Evolutionary conservation across 2,888 invertebrate species (phyloP).

Genomic region (Odontocerum albicorne): DNA sequence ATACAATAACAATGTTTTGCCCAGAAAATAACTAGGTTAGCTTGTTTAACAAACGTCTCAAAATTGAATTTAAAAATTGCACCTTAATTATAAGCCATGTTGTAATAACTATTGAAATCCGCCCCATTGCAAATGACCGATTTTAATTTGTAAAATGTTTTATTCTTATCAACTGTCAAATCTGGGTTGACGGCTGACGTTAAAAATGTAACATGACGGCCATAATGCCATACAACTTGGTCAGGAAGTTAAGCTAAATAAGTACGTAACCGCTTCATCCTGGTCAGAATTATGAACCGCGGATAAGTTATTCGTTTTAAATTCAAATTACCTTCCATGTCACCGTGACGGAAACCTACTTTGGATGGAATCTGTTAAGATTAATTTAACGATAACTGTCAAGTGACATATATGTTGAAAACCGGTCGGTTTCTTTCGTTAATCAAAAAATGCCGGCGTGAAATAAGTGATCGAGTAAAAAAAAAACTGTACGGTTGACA

Average conservation of each 20-base stretch:
- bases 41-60: too few species aligned
- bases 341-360: too few species aligned
- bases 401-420: slow-evolving; percentile 16
- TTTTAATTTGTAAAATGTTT: slow-evolving; percentile 19
- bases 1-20: too few species aligned
- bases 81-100: too few species aligned
- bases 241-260: slow-evolving; percentile 18
- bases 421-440: slow-evolving; percentile 5
- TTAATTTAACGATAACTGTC: slow-evolving; percentile 16
- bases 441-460: neutral
- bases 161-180: slow-evolving; percentile 16
- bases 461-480: neutral
- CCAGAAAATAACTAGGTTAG: too few species aligned
- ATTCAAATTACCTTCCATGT: too few species aligned
- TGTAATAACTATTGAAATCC: too few species aligned
- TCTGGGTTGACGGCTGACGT: slow-evolving; percentile 22
- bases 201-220: slow-evolving; percentile 21
- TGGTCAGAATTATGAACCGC: too few species aligned
- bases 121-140: neutral
- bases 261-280: too few species aligned
- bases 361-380: too few species aligned
- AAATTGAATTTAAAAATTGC: too few species aligned
- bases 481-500: neutral
- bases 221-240: slow-evolving; percentile 10
- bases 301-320: too few species aligned